Evolutionary conservation across 2,797 vertebrate species (phyloP).

Genomic region (Odontamblyopus lacepedii): DNA sequence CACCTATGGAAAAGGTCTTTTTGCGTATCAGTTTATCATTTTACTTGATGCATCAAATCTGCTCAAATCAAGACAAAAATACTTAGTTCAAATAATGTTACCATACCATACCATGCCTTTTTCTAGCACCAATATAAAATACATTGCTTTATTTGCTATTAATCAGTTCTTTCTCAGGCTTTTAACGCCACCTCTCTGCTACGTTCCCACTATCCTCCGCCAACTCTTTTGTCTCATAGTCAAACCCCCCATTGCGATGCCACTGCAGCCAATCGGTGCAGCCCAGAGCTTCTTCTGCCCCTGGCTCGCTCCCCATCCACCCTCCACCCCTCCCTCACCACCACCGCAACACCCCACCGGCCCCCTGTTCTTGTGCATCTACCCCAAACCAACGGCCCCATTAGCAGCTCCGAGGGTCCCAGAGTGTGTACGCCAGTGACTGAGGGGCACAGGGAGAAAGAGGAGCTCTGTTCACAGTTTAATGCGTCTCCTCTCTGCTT

Average conservation of each 20-base stretch:
- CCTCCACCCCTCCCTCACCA: constrained; percentile 23
- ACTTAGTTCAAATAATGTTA: too few species aligned
- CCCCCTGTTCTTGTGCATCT: constrained; percentile 57
- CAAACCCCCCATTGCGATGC: constrained; percentile 37
- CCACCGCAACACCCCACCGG: constrained; percentile 29
- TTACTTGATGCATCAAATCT: neutral
- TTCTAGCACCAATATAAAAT: neutral
- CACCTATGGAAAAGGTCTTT: too few species aligned
- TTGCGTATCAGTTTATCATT: neutral
- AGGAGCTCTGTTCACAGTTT: constrained; percentile 54
- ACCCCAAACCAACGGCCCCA: constrained; percentile 62
- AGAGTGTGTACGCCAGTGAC: constrained; percentile 63
- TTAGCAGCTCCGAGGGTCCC: constrained; percentile 61
- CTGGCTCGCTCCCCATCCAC: constrained; percentile 34
- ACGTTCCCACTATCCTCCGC: constrained; percentile 47
- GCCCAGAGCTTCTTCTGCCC: constrained; percentile 34
- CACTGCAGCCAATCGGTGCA: constrained; percentile 45
- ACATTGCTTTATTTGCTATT: neutral
- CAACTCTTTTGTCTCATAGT: constrained; percentile 37
- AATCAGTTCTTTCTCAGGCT: constrained; percentile 20
- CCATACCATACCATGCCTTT: too few species aligned
- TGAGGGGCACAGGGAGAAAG: constrained; percentile 49
- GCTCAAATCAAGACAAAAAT: neutral
- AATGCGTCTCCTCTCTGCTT: constrained; percentile 45
- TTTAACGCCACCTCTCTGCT: constrained; percentile 21